phyloP scores from a whole-genome alignment of 1,140 invertebrate genomes.

The Drosophila sturtevanti region DNA sequence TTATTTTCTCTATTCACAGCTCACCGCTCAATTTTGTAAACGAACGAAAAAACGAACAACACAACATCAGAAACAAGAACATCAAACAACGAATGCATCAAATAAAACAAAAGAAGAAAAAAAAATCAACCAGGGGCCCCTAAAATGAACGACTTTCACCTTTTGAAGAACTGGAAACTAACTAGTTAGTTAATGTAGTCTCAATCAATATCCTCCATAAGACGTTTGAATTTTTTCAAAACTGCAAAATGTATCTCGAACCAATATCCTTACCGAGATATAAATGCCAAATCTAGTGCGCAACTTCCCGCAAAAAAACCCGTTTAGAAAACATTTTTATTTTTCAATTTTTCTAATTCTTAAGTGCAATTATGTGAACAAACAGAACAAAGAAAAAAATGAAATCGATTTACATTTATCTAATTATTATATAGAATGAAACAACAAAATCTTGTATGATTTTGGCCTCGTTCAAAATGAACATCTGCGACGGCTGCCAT shows the following conservation, averaged over 20 bases:
- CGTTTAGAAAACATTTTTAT: constrained; percentile 26
- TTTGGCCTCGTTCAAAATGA: constrained; percentile 30
- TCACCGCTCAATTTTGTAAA: constrained; percentile 80
- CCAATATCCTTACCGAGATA: constrained; percentile 15
- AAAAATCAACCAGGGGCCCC: constrained; percentile 44
- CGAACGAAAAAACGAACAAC: constrained; percentile 74
- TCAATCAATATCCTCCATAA: constrained; percentile 59
- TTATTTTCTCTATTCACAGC: constrained; percentile 33
- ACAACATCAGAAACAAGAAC: constrained; percentile 48
- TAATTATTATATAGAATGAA: constrained; percentile 53
- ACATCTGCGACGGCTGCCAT: constrained; percentile 45
- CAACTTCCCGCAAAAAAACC: constrained; percentile 55
- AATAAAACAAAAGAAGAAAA: background rate
- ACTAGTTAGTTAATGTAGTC: constrained; percentile 46
- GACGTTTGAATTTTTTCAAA: constrained; percentile 78
- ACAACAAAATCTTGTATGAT: constrained; percentile 53
- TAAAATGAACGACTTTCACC: constrained; percentile 49
- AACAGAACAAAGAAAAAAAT: constrained; percentile 59
- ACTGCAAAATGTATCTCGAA: constrained; percentile 42
- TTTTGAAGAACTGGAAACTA: constrained; percentile 33
- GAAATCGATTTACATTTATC: constrained; percentile 78
- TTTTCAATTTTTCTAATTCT: constrained; percentile 63
- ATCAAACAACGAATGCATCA: constrained; percentile 70
- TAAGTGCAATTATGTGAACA: constrained; percentile 77
- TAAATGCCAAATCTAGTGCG: constrained; percentile 67